Evolutionary conservation across 2,113 vertebrate species (phyloP), one percentile per base, ranked within the genome.

Genomic region (Zonotrichia leucophrys): DNA sequence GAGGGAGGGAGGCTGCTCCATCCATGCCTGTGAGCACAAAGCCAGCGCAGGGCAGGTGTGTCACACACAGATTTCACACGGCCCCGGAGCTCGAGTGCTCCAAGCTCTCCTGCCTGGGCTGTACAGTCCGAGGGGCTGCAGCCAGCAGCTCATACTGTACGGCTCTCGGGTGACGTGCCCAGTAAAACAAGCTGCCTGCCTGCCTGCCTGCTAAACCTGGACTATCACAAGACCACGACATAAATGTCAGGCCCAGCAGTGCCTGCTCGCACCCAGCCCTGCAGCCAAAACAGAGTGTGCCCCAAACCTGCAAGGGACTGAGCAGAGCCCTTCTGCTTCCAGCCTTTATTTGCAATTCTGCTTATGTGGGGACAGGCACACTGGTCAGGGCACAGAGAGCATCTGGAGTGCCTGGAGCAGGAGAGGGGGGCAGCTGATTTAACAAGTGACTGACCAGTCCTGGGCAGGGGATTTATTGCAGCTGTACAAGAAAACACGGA

Each of bases 201-300:
- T 33, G 64, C 89, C 66, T 7, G 75, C 67, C 76, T 91, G 83
- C 96, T 95, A 89, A 92, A 95, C 85, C 86, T 52, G 92, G 75
- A 66, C 2, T 4, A 58, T 89, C 92, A 92, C 87, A 75, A 94
- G 92, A 79, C 89, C 75, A 6, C 66, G 0, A 31, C 60, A 27
- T 17, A 92, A 95, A 94, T 91, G 92, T 91, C 95, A 95, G 27
- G 31, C 49, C 15, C 11, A 1, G 92, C 68, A 70, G 74, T 2
- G 11, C 50, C 69, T 2, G 5, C 69, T 2, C 55, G 6, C 70
- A 28, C 30, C 50, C 69, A 49, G 70, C 79, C 70, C 87, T 3
- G 25, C 56, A 27, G 53, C 74, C 69, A 8, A 2, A 63, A 25
- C 53, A 23, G 12, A 2, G 2, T 0, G 11, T 16, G 74, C 81